Evolutionary conservation across 2,797 vertebrate species (phyloP).

Genomic region (Coracias cyanogaster): DNA sequence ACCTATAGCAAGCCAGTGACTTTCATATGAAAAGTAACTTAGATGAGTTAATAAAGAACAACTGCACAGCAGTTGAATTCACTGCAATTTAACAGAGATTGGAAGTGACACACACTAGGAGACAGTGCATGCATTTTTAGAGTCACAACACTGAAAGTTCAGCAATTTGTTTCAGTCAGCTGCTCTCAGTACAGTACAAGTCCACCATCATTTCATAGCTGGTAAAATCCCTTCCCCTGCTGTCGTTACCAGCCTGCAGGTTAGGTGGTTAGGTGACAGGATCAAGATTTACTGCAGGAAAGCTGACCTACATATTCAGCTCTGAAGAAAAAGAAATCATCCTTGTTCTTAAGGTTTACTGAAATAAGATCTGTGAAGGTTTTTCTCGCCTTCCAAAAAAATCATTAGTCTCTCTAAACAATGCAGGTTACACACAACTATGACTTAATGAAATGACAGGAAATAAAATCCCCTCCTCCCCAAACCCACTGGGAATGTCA

Average conservation of each 20-base stretch:
- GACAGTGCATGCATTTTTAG: not conserved
- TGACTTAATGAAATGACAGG: not conserved
- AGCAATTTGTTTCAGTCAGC: not conserved
- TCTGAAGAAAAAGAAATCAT: not conserved
- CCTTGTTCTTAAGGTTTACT: not conserved
- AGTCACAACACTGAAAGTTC: not conserved
- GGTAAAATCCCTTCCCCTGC: not conserved
- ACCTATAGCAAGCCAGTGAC: not conserved
- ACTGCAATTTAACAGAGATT: conserved; percentile 27
- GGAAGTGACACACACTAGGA: not conserved
- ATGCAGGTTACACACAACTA: not conserved
- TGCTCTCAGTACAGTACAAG: not conserved
- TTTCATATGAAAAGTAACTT: not conserved
- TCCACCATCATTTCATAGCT: not conserved
- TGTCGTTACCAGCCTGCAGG: not conserved
- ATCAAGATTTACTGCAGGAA: conserved; percentile 12
- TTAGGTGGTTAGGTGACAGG: not conserved
- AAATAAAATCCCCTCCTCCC: not conserved
- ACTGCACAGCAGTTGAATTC: conserved; percentile 30
- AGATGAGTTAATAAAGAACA: conserved; percentile 31
- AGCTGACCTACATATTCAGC: not conserved
- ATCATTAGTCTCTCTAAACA: not conserved
- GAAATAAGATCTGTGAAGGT: not conserved
- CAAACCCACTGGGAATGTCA: not conserved
- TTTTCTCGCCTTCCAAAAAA: not conserved